Evolutionary conservation across 2,113 vertebrate genomes (phyloP), one percentile per base, ranked within the genome.

Genomic region (Istiophorus platypterus): DNA sequence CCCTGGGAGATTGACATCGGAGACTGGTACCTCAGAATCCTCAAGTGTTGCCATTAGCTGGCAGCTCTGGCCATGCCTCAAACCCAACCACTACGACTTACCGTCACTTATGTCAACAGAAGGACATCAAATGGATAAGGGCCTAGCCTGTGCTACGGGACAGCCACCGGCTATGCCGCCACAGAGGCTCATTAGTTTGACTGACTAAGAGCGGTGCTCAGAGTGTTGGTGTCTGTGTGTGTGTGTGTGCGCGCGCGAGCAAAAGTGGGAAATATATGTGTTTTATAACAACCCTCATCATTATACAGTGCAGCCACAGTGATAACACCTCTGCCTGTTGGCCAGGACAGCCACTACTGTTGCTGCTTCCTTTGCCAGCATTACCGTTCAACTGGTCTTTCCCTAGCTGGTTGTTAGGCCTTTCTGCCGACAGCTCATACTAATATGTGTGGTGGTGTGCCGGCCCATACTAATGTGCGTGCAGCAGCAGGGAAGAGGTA

Each of bases 361-460:
- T 54, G 79, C 82, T 69, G 34, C 80, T 72, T 66, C 76, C 62
- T 86, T 67, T 59, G 70, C 79, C 76, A 59, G 58, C 71, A 83
- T 89, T 81, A 82, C 85, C 78, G 88, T 90, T 91, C 87, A 66
- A 80, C 85, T 54, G 76, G 78, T 90, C 67, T 72, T 86, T 81
- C 77, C 78, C 80, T 39, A 37, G 62, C 84, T 84, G 56, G 89
- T 81, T 88, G 85, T 91, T 87, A 78, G 67, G 86, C 80, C 81
- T 49, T n/a, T n/a, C 64, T 4, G 86, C 87, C 90, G 92, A 92
- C 88, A 92, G 91, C 85, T 86, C 90, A 82, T 89, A 84, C 89
- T 89, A 92, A 91, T 92, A 75, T 79, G 82, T 83, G 90, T 63
- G 84, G 52, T 37, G 85, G 67, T 72, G 83, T 85, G 73, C 79